A percentile compares a stretch with the other conserved stretches of the same genome.
Conservation (phyloP, 2,888 invertebrate genomes). For the Epirrita christyi region DNA sequence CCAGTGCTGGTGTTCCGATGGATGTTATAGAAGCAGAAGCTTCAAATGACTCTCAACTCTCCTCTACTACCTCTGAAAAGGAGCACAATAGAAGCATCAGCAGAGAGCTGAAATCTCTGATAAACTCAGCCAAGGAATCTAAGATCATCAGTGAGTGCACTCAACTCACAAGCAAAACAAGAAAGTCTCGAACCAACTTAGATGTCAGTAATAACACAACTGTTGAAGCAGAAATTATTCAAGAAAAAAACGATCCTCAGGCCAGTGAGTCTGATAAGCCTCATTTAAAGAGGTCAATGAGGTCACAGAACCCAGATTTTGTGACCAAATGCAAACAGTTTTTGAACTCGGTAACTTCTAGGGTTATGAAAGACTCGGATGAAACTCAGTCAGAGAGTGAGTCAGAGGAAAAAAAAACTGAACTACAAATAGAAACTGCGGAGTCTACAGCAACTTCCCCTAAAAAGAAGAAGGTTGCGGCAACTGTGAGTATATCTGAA, state of each 20-base stretch:
- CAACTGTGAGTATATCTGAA: constrained; percentile 40
- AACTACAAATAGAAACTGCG: constrained; percentile 42
- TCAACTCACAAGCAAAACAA: constrained; percentile 78
- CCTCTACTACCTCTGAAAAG: constrained; percentile 62
- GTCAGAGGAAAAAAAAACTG: constrained; percentile 44
- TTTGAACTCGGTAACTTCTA: constrained; percentile 80
- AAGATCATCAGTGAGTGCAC: constrained; percentile 86
- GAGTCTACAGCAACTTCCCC: constrained; percentile 42
- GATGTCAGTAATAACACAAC: constrained; percentile 76
- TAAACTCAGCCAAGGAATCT: constrained; percentile 88
- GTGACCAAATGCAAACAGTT: constrained; percentile 86
- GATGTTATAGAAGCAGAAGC: constrained; percentile 48
- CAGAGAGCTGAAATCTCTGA: constrained; percentile 86
- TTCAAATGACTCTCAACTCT: constrained; percentile 62
- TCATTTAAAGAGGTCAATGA: constrained; percentile 78
- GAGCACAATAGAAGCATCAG: constrained; percentile 75
- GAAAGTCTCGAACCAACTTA: constrained; percentile 71
- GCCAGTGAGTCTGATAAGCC: constrained; percentile 66
- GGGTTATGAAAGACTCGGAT: constrained; percentile 61
- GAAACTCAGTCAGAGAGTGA: constrained; percentile 57
- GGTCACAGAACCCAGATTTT: constrained; percentile 87
- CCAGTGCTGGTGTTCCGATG: constrained; percentile 12
- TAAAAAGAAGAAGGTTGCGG: constrained; percentile 50
- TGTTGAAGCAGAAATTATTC: constrained; percentile 63
- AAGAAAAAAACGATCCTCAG: constrained; percentile 65